Percentiles rank a stretch among this genome's conserved stretches.
Evolutionary conservation across 2,888 invertebrate genomes (phyloP).

Genomic region (Microplitis deprimator): DNA sequence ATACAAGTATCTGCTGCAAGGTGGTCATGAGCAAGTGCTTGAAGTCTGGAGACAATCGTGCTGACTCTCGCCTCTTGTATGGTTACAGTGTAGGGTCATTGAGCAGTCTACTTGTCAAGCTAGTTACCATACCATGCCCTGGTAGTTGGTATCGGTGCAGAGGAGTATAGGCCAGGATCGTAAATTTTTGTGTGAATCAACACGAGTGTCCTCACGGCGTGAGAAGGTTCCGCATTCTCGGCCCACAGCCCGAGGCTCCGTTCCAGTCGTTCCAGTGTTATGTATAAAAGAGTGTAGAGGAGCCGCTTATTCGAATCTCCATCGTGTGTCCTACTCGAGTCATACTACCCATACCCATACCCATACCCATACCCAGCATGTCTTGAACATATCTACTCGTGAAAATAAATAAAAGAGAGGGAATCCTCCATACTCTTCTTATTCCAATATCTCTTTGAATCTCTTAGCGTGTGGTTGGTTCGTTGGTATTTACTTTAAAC

Average conservation of each 20-base stretch:
- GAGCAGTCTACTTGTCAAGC: slow-evolving; percentile 46
- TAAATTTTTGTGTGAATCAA: slow-evolving; percentile 58
- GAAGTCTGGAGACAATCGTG: slow-evolving; percentile 18
- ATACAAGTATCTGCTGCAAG: background rate
- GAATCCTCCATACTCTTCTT: slow-evolving; percentile 33
- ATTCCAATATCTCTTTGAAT: slow-evolving; percentile 46
- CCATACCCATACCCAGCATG: background rate
- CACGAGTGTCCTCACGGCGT: slow-evolving; percentile 43
- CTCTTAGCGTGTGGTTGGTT: slow-evolving; percentile 35
- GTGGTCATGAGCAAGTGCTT: background rate
- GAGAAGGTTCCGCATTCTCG: slow-evolving; percentile 69
- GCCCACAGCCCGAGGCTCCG: slow-evolving; percentile 67
- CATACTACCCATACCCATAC: slow-evolving; percentile 29
- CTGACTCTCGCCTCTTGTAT: background rate
- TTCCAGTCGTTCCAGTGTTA: slow-evolving; percentile 25
- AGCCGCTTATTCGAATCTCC: slow-evolving; percentile 52
- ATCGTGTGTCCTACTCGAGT: slow-evolving; percentile 1
- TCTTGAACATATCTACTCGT: background rate
- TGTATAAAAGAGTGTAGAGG: background rate
- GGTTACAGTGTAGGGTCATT: slow-evolving; percentile 40
- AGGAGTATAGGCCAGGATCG: slow-evolving; percentile 36
- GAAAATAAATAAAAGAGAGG: slow-evolving; percentile 15
- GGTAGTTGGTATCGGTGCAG: slow-evolving; percentile 11
- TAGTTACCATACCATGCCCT: slow-evolving; percentile 21
- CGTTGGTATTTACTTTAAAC: slow-evolving; percentile 49